Evolutionary conservation across 1,140 invertebrate species (phyloP).

Genomic region (Drosophila kurseongensis): DNA sequence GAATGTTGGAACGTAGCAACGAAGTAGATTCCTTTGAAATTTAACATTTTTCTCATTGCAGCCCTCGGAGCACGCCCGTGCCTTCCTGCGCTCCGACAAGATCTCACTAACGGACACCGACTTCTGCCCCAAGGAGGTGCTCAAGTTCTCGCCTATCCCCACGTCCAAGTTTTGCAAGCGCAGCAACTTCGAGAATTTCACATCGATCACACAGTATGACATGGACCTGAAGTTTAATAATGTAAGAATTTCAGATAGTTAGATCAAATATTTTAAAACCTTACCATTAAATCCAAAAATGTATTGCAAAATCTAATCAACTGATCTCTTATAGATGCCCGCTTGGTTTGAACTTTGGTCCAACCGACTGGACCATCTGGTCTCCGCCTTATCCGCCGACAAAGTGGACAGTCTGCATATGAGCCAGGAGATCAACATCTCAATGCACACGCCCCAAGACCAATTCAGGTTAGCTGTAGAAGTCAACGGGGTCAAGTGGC

Average conservation of each 20-base stretch:
- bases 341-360: constrained; percentile 83
- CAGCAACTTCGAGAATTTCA: constrained; percentile 82
- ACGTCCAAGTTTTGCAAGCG: constrained; percentile 81
- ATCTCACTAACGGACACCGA: constrained; percentile 75
- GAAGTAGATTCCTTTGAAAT: not conserved
- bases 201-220: constrained; percentile 77
- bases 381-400: constrained; percentile 71
- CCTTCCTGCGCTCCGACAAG: constrained; percentile 73
- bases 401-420: constrained; percentile 77
- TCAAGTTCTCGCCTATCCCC: constrained; percentile 81
- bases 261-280: not conserved
- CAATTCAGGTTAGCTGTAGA: constrained; percentile 76
- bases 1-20: too few species aligned
- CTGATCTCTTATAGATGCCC: constrained; percentile 64
- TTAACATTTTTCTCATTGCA: constrained; percentile 12
- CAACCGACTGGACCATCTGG: constrained; percentile 76
- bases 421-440: constrained; percentile 73
- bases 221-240: constrained; percentile 80
- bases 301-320: too few species aligned
- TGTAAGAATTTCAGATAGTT: constrained; percentile 34
- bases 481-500: constrained; percentile 76
- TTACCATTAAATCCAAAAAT: not conserved
- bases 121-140: constrained; percentile 82
- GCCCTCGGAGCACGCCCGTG: constrained; percentile 79
- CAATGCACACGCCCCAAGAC: constrained; percentile 74